Conservation (phyloP, 2,888 invertebrate species). For the Cancer borealis region DNA sequence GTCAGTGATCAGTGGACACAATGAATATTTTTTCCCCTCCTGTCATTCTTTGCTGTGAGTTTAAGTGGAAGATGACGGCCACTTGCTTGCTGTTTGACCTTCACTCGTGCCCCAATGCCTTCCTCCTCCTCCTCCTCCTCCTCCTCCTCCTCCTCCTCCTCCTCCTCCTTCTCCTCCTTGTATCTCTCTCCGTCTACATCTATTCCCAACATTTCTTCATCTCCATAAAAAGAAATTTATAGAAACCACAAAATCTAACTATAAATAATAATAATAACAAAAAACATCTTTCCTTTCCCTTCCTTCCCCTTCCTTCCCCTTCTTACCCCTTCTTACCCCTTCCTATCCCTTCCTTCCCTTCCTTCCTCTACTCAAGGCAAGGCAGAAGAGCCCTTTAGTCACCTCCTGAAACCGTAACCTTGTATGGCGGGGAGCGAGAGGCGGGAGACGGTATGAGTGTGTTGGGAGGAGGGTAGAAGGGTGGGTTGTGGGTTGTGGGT, state of each 20-base stretch:
- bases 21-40: not conserved
- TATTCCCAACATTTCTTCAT: not conserved
- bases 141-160: not conserved
- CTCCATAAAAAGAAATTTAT: not conserved
- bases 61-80: slow-evolving; percentile 6
- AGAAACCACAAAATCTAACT: too few relatives aligned
- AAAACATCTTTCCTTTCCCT: not conserved
- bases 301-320: not conserved
- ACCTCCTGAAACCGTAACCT: not conserved
- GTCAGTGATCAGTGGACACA: not conserved
- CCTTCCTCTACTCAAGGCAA: not conserved
- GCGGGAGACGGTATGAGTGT: not conserved
- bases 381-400: not conserved
- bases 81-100: not conserved
- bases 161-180: not conserved
- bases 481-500: too few relatives aligned
- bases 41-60: not conserved
- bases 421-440: not conserved
- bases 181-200: not conserved
- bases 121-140: slow-evolving; percentile 11
- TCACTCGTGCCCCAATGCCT: not conserved
- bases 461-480: not conserved
- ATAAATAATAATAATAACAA: too few relatives aligned
- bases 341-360: not conserved
- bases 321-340: not conserved